These are phyloP conservation scores for Apotomis turbidana DNA, from an alignment of 2,888 invertebrate genomes.

Conservation along the genomic window DNA sequence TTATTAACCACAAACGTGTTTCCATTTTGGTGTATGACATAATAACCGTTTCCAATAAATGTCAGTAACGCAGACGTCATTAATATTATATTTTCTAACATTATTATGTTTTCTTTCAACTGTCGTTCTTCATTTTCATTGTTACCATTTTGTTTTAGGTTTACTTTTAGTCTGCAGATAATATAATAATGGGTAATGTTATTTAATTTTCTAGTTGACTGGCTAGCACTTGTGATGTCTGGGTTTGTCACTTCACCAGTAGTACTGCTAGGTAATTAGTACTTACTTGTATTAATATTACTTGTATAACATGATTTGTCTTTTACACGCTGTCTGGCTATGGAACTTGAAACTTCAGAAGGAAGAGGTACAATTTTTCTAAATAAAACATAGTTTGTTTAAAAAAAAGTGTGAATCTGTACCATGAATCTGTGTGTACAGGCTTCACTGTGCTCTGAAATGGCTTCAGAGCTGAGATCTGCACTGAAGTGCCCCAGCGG, in stretches of 20 bases:
- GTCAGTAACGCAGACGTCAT: too few relatives aligned
- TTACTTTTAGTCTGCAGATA: conserved; percentile 66
- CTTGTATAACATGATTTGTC: conserved; percentile 2
- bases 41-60: neutral
- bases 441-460: conserved; percentile 89
- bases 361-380: conserved; percentile 73
- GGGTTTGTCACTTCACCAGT: neutral
- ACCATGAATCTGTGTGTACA: conserved; percentile 62
- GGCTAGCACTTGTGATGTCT: conserved; percentile 10
- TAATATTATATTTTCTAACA: too few relatives aligned
- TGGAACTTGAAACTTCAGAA: conserved; percentile 59
- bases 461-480: conserved; percentile 88
- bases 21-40: too few relatives aligned
- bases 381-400: conserved; percentile 43
- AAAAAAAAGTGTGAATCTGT: conserved; percentile 45
- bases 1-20: too few relatives aligned
- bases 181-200: conserved; percentile 49
- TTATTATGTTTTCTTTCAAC: neutral
- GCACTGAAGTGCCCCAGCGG: conserved; percentile 87
- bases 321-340: conserved; percentile 43
- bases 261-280: neutral
- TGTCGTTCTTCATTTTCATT: conserved; percentile 17
- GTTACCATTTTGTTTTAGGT: conserved; percentile 73
- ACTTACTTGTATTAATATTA: neutral
- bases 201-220: conserved; percentile 1